phyloP scores from a whole-genome alignment of 2,113 vertebrate species.

The Eretmodus cyanostictus region DNA sequence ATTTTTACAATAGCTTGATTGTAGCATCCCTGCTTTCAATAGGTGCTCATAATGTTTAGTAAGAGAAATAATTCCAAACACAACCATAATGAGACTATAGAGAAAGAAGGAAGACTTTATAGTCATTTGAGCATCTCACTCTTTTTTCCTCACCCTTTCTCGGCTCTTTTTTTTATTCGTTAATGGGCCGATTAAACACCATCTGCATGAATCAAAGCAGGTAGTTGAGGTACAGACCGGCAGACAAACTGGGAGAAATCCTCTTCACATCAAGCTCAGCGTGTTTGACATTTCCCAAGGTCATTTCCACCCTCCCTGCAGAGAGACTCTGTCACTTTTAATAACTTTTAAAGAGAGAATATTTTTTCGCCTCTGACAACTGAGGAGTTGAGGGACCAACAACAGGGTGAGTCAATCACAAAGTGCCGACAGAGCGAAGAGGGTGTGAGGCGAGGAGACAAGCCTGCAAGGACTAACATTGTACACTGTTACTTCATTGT shows the following conservation, averaged over 20 bases:
- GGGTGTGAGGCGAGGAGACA: constrained; percentile 33
- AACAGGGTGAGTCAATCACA: constrained; percentile 36
- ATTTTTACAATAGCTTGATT: not conserved
- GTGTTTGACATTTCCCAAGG: constrained; percentile 38
- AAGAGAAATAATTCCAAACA: not conserved
- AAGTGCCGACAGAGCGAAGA: constrained; percentile 25
- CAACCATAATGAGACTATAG: not conserved
- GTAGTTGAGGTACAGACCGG: not conserved
- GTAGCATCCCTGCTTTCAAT: not conserved
- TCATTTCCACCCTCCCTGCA: constrained; percentile 36
- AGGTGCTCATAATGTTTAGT: not conserved
- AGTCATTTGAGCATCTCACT: not conserved
- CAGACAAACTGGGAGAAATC: constrained; percentile 3
- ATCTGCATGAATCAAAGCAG: not conserved
- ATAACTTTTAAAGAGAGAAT: constrained; percentile 51
- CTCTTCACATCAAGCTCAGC: not conserved
- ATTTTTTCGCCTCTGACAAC: constrained; percentile 37
- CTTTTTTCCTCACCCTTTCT: not conserved
- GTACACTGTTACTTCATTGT: not conserved
- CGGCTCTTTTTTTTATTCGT: not conserved
- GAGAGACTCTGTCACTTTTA: constrained; percentile 54
- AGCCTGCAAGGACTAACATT: not conserved
- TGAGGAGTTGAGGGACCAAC: constrained; percentile 16
- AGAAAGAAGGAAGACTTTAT: not conserved
- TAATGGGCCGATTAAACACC: constrained; percentile 30